phyloP scores from a whole-genome alignment of 2,888 invertebrate species.

The Dicyrtoma fusca region DNA sequence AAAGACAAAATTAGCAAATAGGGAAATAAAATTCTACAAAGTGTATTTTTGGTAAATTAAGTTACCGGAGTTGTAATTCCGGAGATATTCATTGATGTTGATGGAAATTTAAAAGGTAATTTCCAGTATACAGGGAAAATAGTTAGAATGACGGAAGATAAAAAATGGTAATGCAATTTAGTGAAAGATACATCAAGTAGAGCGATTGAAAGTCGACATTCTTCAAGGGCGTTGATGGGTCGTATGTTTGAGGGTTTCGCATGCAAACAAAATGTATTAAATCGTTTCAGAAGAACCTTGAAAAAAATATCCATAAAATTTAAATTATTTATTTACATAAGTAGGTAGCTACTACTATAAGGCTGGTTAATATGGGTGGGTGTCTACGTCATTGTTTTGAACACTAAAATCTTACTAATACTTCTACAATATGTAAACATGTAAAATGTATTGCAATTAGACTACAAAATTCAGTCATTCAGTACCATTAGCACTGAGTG shows the following conservation, averaged over 20 bases:
- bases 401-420: too few species aligned
- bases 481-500: too few species aligned
- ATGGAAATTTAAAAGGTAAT: constrained; percentile 10
- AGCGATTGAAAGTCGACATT: background rate
- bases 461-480: too few species aligned
- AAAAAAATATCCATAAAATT: too few species aligned
- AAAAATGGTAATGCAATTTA: constrained; percentile 27
- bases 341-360: too few species aligned
- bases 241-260: background rate
- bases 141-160: background rate
- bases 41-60: background rate
- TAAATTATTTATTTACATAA: too few species aligned
- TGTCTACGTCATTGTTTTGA: too few species aligned
- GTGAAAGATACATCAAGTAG: constrained; percentile 18
- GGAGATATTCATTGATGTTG: constrained; percentile 1
- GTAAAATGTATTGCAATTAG: too few species aligned
- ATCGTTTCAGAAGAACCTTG: too few species aligned
- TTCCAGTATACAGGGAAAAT: background rate
- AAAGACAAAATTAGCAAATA: background rate
- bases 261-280: too few species aligned
- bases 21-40: background rate
- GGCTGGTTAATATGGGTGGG: too few species aligned
- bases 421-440: too few species aligned
- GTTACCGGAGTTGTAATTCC: background rate
- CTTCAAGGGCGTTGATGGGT: background rate